Conservation (phyloP, 2,888 invertebrate genomes). For the Gymnocheta viridis region DNA sequence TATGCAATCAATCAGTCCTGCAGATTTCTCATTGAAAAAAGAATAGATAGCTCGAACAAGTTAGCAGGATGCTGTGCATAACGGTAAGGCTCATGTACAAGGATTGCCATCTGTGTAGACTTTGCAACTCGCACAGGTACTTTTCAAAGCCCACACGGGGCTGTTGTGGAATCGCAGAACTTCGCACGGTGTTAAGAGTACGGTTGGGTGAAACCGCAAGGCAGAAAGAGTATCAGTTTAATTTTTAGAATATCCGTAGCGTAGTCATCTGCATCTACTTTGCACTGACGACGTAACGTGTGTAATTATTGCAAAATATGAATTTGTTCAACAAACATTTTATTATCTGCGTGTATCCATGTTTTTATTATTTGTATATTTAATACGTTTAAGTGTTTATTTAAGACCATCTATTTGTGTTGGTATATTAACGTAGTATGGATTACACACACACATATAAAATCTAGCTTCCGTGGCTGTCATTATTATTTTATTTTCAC, state of each 20-base stretch:
- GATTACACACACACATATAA: constrained; percentile 19
- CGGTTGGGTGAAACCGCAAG: too few relatives aligned
- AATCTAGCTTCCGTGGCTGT: constrained; percentile 29
- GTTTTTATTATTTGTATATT: not conserved
- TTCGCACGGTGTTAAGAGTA: too few relatives aligned
- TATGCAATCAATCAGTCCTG: constrained; percentile 14
- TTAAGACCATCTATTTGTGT: constrained; percentile 7
- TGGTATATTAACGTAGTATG: not conserved
- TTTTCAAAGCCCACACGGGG: too few relatives aligned
- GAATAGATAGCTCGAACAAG: too few relatives aligned
- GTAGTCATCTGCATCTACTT: too few relatives aligned
- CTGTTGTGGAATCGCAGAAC: too few relatives aligned
- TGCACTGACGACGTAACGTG: constrained; percentile 11
- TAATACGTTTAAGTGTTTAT: not conserved
- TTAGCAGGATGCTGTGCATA: too few relatives aligned
- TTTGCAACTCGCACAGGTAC: too few relatives aligned
- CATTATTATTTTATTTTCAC: constrained; percentile 28
- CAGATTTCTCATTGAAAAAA: too few relatives aligned
- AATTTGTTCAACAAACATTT: constrained; percentile 26
- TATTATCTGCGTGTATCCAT: constrained; percentile 4
- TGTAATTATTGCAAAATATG: constrained; percentile 21
- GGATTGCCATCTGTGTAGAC: not conserved
- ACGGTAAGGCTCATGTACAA: too few relatives aligned
- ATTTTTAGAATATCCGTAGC: too few relatives aligned
- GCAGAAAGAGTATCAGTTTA: too few relatives aligned